phyloP scores from a whole-genome alignment of 1,140 invertebrate species.

The Cyphomyrmex costatus region DNA sequence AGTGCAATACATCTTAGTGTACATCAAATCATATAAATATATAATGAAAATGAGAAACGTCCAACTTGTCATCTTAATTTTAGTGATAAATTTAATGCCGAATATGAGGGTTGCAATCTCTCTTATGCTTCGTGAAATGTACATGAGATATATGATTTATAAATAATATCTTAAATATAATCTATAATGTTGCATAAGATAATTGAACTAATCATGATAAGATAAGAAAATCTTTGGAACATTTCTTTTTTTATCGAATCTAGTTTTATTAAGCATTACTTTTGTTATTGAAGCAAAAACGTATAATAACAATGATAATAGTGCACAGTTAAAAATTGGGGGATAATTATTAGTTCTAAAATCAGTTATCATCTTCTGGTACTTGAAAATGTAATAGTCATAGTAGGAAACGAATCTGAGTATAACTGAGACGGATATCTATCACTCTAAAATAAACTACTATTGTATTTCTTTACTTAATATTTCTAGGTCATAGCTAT shows the following conservation, averaged over 20 bases:
- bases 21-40: neutral
- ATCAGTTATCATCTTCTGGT: neutral
- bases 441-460: neutral
- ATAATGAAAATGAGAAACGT: neutral
- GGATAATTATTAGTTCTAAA: neutral
- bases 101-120: neutral
- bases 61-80: neutral
- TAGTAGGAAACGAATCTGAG: too few species aligned
- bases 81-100: neutral
- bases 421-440: neutral
- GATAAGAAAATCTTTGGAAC: neutral
- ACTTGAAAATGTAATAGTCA: neutral
- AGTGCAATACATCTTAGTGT: too few species aligned
- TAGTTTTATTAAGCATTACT: neutral
- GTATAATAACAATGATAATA: constrained; percentile 1
- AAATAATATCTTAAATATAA: neutral
- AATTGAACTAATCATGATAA: neutral
- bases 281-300: neutral
- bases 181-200: neutral
- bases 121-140: neutral
- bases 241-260: constrained; percentile 15
- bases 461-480: neutral
- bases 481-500: neutral
- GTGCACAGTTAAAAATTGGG: neutral
- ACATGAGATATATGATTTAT: neutral